A percentile compares a stretch with the other conserved stretches of the same genome.
phyloP scores from a whole-genome alignment of 2,797 vertebrate genomes.

The Rhabdophis nuchalis region DNA sequence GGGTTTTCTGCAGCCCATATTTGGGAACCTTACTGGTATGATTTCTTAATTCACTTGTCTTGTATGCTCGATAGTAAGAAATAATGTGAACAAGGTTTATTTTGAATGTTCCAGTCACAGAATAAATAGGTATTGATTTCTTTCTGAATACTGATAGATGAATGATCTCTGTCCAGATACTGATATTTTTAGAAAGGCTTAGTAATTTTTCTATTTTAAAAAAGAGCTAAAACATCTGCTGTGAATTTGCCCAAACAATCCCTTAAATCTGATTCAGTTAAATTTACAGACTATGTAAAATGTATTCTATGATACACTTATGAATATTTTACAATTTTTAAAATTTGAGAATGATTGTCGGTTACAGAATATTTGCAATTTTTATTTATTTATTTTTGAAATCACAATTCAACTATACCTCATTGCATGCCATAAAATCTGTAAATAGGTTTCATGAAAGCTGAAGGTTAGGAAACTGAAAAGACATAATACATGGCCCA shows the following conservation, averaged over 20 bases:
- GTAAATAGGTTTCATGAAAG: not conserved
- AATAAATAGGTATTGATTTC: not conserved
- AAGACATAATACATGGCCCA: not conserved
- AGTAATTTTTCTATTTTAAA: not conserved
- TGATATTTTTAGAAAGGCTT: not conserved
- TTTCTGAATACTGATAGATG: not conserved
- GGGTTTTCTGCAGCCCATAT: not conserved
- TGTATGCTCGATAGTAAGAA: not conserved
- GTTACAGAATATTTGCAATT: no score
- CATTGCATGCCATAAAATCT: not conserved
- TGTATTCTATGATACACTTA: no score
- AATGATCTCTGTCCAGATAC: not conserved
- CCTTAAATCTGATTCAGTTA: not conserved
- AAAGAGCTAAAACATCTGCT: not conserved
- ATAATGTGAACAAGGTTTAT: not conserved
- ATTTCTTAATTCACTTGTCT: not conserved
- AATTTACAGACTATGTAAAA: not conserved
- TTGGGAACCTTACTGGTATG: not conserved
- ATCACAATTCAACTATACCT: not conserved
- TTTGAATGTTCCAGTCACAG: not conserved
- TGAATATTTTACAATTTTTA: no score
- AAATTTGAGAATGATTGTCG: no score
- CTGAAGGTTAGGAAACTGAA: not conserved
- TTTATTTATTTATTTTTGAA: not conserved
- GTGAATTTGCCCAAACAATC: not conserved